Evolutionary conservation across 2,888 invertebrate species (phyloP).

Genomic region (Mythimna albipuncta): DNA sequence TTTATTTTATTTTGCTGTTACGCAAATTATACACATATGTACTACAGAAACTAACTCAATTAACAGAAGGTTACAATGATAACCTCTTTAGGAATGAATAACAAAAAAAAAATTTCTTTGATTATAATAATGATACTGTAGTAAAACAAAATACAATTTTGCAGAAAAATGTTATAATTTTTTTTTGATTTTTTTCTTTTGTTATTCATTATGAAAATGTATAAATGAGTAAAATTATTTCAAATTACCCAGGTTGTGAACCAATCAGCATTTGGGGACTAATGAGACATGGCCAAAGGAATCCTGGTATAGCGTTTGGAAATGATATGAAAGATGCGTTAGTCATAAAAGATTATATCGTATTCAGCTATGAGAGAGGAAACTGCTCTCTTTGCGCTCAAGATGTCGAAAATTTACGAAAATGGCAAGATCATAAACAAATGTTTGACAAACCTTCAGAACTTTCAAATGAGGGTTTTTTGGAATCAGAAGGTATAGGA

Average conservation of each 20-base stretch:
- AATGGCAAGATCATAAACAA: conserved; percentile 73
- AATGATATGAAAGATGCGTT: conserved; percentile 76
- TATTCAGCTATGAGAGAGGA: conserved; percentile 77
- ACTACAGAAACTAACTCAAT: no score
- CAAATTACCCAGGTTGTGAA: conserved; percentile 76
- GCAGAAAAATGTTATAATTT: no score
- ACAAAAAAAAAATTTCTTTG: no score
- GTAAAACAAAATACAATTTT: no score
- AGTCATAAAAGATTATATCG: conserved; percentile 73
- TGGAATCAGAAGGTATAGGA: conserved; percentile 92
- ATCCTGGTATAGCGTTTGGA: conserved; percentile 71
- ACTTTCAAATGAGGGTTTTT: conserved; percentile 85
- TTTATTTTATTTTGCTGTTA: no score
- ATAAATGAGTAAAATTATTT: background rate
- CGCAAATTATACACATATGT: no score
- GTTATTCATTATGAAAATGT: no score
- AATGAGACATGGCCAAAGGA: conserved; percentile 78
- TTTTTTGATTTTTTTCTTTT: no score
- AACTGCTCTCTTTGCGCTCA: conserved; percentile 84
- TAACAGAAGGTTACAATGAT: no score
- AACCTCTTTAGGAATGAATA: no score
- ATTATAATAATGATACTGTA: no score
- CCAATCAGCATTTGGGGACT: conserved; percentile 83
- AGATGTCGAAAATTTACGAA: conserved; percentile 81
- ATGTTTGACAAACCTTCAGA: conserved; percentile 74